Base-by-base conservation (phyloP, 2,888 invertebrate genomes). In the Schizotus pectinicornis region DNA sequence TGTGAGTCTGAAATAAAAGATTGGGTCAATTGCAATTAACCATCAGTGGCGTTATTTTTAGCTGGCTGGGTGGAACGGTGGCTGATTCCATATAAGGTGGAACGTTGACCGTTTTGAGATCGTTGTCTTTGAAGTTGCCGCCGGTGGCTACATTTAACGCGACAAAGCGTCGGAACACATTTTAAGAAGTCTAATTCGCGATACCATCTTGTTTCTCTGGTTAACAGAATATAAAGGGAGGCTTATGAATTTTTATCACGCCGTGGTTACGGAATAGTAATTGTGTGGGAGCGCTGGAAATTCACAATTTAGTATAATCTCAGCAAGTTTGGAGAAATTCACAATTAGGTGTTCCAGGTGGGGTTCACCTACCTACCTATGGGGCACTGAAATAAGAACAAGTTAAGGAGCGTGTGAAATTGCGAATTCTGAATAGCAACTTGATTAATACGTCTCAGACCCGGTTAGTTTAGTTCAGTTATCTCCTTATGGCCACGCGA, bases 1-100 rank as follows among this genome's bases (percentile, higher is more conserved):
- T 89, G 81, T 96, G 95, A 57, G 91, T 92, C 94, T 95, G 85
- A 64, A 82, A 81, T 39, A 53, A 50, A 55, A 33, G 37, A 34
- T 12, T 6, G 7, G 6, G 11, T 42, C 12, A 39, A 45, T n/a
- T 43, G 31, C 36, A 49, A 47, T 14, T 35, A 51, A 51, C n/a
- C n/a, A n/a, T n/a, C n/a, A 30, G 38, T 36, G 32, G 35, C 14
- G 9, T n/a, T n/a, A 41, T 9, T 35, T 31, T 9, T 50, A n/a
- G 22, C 5, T 22, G 22, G 22, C 5, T 22, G 22, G 14, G 8
- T 13, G n/a, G n/a, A 38, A 38, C 14, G 12, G 7, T 38, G 8
- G 14, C 12, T 2, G 36, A 36, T 42, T 42, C 7, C 13, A 22
- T 22, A 22, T 22, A 22, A 22, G 22, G 22, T 22, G 22, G 22